Base-by-base conservation (phyloP, 2,797 vertebrate species). In the Sebastolobus alascanus region DNA sequence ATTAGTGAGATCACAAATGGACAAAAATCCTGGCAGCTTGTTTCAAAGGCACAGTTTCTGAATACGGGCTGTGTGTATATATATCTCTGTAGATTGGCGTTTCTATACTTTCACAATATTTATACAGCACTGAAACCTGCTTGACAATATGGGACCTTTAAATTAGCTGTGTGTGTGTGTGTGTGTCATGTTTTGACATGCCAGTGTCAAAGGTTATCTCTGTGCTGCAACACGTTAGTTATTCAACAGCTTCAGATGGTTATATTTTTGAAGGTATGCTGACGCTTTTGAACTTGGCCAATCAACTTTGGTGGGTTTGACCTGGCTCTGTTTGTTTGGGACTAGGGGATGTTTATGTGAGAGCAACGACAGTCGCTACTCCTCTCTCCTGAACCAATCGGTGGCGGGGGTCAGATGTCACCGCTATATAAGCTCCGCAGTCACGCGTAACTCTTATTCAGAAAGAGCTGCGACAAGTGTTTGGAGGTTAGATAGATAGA, bases 331-430 rank as follows among this genome's bases (percentile, higher is more conserved):
- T 89, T 85, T 86, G 83, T 84, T 75, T 81, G 55, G 58, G 25
- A 18, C 10, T 1, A 59, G 46, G 73, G 13, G 43, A 72, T 84
- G 75, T 77, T 78, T 93, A 73, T 84, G 60, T 76, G 22, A 37
- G 61, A 5, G 16, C 0, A 1, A 54, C 35, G 13, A 67, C 29
- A 29, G 20, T n/a, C 63, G 76, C 50, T 69, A 94, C 93, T 84
- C 94, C 94, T 94, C 93, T 84, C 35, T 65, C 27, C 33, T 40
- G 50, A 84, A 68, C 93, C 94, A 95, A 94, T 95, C 92, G 82
- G 68, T 46, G 65, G 59, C 8, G 12, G 18, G 79, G 92, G 75
- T 73, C 79, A 85, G 61, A 60, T 59, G 70, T 87, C 86, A 85
- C 22, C 6, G 2, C 80, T 93, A 94, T 95, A 95, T 93, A 68